A percentile compares a stretch with the other conserved stretches of the same genome.
These are phyloP conservation scores for Lagopus muta DNA, from an alignment of 2,113 vertebrate genomes.

Conservation along the genomic window DNA sequence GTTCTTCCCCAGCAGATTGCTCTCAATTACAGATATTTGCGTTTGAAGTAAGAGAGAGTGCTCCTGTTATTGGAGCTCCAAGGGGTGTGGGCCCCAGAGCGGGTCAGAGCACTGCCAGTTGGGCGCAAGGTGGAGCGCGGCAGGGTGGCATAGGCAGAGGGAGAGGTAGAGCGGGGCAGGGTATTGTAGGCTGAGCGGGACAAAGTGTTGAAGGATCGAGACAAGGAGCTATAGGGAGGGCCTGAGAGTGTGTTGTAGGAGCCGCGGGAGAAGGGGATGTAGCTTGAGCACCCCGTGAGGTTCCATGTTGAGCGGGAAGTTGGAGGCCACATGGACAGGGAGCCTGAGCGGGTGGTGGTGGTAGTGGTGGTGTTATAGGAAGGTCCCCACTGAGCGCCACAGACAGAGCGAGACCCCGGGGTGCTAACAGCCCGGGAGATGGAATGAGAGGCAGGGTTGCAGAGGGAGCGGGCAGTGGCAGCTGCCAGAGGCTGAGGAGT, in stretches of 20 bases:
- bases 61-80: slow-evolving; percentile 34
- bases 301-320: neutral
- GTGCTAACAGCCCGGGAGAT: neutral
- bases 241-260: neutral
- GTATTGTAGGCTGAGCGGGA: slow-evolving; percentile 14
- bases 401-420: neutral
- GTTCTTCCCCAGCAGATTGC: neutral
- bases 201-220: slow-evolving; percentile 16
- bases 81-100: neutral
- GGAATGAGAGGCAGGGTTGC: neutral
- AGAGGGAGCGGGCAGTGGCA: neutral
- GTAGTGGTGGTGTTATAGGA: neutral
- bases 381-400: slow-evolving; percentile 5
- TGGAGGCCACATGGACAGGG: neutral
- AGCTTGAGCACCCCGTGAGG: neutral
- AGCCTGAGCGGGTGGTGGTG: neutral
- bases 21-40: slow-evolving; percentile 12
- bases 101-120: neutral
- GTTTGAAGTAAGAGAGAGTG: slow-evolving; percentile 33
- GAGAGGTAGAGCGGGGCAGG: slow-evolving; percentile 29
- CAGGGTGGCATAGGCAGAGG: slow-evolving; percentile 15
- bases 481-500: neutral
- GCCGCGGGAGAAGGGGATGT: neutral
- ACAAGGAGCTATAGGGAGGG: slow-evolving; percentile 11
- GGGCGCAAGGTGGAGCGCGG: neutral